phyloP scores from a whole-genome alignment of 2,888 invertebrate species.

The Drosophila subsilvestris region DNA sequence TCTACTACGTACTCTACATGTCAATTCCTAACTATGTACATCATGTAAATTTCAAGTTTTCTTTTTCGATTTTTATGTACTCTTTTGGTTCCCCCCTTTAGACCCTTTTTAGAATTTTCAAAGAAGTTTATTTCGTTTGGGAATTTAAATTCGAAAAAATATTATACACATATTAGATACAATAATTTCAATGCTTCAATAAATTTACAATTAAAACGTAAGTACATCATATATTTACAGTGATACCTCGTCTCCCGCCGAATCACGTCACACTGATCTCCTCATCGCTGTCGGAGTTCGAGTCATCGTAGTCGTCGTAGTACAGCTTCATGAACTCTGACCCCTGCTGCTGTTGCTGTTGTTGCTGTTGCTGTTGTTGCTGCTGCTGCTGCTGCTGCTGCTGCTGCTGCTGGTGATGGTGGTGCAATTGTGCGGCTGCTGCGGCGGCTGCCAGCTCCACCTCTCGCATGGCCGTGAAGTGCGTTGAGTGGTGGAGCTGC shows the following conservation, averaged over 20 bases:
- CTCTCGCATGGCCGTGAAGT: slow-evolving; percentile 71
- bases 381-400: slow-evolving; percentile 69
- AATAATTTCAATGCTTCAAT: slow-evolving; percentile 53
- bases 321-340: slow-evolving; percentile 83
- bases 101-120: slow-evolving; percentile 35
- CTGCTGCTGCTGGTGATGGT: slow-evolving; percentile 78
- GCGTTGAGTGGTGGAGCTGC: slow-evolving; percentile 66
- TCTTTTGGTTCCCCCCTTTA: too few species aligned
- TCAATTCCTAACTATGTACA: too few species aligned
- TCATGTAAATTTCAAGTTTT: not conserved
- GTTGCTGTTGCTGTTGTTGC: slow-evolving; percentile 47
- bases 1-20: too few species aligned
- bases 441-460: slow-evolving; percentile 70
- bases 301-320: slow-evolving; percentile 85
- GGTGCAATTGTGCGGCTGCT: slow-evolving; percentile 76
- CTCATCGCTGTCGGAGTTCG: slow-evolving; percentile 89
- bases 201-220: slow-evolving; percentile 66
- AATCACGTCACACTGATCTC: slow-evolving; percentile 95
- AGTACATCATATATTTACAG: slow-evolving; percentile 61
- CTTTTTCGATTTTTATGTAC: not conserved
- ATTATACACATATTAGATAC: slow-evolving; percentile 62
- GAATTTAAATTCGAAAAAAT: slow-evolving; percentile 81
- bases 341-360: slow-evolving; percentile 65
- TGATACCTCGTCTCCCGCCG: slow-evolving; percentile 32
- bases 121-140: slow-evolving; percentile 73